Evolutionary conservation across 2,888 invertebrate species (phyloP), one percentile per base, ranked within the genome.

Genomic region (Nezara viridula): DNA sequence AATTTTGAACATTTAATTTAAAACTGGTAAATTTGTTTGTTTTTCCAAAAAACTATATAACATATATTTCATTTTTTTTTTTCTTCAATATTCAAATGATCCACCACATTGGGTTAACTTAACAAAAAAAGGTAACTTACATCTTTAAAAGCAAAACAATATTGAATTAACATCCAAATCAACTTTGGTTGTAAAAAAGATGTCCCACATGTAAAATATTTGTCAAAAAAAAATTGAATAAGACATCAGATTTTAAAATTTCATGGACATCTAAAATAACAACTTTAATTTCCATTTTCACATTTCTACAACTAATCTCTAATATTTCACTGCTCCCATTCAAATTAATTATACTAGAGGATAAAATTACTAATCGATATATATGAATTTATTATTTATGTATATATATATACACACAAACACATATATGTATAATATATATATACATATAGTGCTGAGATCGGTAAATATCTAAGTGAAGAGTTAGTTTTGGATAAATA

Each of bases 51-150:
- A 86, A 86, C n/a, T 32, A 55, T 21, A 55, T 37, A 40, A 49
- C 44, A 86, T 32, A 19, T 32, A 86, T 44, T 44, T n/a, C n/a
- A n/a, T 44, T 44, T 44, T 55, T 40, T 21, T 40, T 52, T 50
- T 55, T 55, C n/a, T 40, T 24, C 44, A 86, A 55, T n/a, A 37
- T 1, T 55, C 37, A 55, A 40, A 55, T 86, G 55, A 55, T 86
- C 10, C 86, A 55, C 10, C 86, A 55, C 40, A 55, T 60, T 55
- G 55, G 37, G 86, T 60, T 86, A 86, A 86, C 86, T 86, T 40
- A 86, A n/a, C 44, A 86, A 40, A 60, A 55, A 44, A 52, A 40
- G 86, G 86, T 86, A 86, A 86, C 86, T 86, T 40, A 81, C 81
- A 44, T 81, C n/a, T 81, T 44, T n/a, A 81, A 44, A 81, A 44